phyloP scores from a whole-genome alignment of 2,113 vertebrate genomes.

The Rhagologus leucostigma region DNA sequence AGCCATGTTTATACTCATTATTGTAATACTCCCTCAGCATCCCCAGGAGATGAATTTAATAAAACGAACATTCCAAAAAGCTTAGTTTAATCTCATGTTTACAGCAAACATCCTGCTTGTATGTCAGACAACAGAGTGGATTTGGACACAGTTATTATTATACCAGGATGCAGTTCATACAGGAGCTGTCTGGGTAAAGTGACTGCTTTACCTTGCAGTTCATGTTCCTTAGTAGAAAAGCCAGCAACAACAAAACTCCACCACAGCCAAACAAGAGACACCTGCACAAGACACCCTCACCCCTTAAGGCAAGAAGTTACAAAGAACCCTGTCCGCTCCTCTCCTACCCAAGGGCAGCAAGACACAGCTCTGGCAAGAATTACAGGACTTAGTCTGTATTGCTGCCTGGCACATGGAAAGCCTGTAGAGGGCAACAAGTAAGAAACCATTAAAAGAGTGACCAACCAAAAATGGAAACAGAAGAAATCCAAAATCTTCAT shows the following conservation, averaged over 20 bases:
- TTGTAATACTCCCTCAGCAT: background rate
- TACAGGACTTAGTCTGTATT: background rate
- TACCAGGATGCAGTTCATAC: background rate
- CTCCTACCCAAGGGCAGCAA: background rate
- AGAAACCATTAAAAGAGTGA: background rate
- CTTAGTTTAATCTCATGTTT: constrained; percentile 29
- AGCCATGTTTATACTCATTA: background rate
- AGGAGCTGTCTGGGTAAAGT: no score
- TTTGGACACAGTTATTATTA: background rate
- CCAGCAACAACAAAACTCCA: background rate
- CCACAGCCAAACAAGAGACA: background rate
- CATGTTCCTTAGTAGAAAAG: background rate
- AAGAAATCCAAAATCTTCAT: background rate
- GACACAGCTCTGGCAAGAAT: background rate
- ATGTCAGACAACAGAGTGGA: background rate
- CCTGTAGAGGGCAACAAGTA: background rate
- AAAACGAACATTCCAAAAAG: constrained; percentile 32
- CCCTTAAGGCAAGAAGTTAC: background rate
- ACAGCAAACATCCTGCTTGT: background rate
- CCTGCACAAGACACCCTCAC: background rate
- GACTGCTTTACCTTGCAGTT: background rate
- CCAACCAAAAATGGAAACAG: background rate
- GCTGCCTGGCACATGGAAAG: background rate
- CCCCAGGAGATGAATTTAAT: background rate
- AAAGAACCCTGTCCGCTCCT: background rate